Percentiles rank a stretch among this genome's conserved stretches.
Conservation (phyloP, 2,888 invertebrate genomes). For the Lissocephala sabroskyi region DNA sequence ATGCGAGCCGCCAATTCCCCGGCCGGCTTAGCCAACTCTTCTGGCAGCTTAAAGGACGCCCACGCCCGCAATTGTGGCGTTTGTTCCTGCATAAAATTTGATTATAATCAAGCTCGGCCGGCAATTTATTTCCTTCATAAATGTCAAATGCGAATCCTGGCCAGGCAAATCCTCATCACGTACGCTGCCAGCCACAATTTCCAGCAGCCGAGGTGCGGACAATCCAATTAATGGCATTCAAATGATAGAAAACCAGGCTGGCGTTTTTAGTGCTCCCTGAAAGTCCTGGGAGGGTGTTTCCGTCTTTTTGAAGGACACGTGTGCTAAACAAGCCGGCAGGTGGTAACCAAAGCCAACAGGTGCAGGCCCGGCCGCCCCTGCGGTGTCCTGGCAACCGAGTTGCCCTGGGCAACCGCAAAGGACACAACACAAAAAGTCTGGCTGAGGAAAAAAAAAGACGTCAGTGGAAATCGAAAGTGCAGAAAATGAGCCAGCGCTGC, state of each 20-base stretch:
- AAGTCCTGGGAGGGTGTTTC: conserved; percentile 16
- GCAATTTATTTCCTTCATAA: conserved; percentile 25
- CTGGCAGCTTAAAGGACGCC: background rate
- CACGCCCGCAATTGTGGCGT: conserved; percentile 16
- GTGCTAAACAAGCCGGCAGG: too few species aligned
- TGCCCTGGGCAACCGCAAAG: conserved; percentile 32
- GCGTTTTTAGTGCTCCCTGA: conserved; percentile 49
- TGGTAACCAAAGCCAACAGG: conserved; percentile 36
- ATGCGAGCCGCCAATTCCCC: too few species aligned
- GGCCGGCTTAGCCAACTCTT: too few species aligned
- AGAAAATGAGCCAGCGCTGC: conserved; percentile 48
- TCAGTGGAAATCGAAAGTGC: conserved; percentile 50
- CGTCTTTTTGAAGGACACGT: too few species aligned
- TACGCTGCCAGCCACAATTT: background rate
- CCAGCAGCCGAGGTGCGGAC: conserved; percentile 16
- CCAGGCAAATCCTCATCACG: conserved; percentile 1
- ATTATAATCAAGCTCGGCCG: conserved; percentile 36
- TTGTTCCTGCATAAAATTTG: conserved; percentile 35
- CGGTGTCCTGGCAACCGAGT: conserved; percentile 32
- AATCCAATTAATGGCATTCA: conserved; percentile 66
- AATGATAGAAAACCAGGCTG: conserved; percentile 57
- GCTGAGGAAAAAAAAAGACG: conserved; percentile 40
- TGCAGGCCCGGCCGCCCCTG: conserved; percentile 30
- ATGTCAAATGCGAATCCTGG: conserved; percentile 20
- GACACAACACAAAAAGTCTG: conserved; percentile 36